A percentile compares a stretch with the other conserved stretches of the same genome.
These are phyloP conservation scores for Cepaea hortensis DNA, from an alignment of 2,888 invertebrate genomes.

Conservation along the genomic window DNA sequence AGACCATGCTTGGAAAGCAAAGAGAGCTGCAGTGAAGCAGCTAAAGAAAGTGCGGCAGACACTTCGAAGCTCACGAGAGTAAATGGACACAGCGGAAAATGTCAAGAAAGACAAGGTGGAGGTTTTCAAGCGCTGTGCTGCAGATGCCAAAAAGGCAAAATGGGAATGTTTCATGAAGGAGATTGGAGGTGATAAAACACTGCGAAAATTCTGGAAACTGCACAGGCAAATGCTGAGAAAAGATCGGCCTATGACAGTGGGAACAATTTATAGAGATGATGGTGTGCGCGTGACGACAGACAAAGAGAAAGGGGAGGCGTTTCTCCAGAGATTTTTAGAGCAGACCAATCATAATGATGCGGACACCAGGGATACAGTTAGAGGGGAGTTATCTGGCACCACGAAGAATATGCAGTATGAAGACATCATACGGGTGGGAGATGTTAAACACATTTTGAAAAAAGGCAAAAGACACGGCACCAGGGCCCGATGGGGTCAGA, in stretches of 20 bases:
- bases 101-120: conserved; percentile 27
- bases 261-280: conserved; percentile 9
- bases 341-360: neutral
- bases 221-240: too few relatives aligned
- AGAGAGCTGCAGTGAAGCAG: conserved; percentile 23
- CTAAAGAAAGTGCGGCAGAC: neutral
- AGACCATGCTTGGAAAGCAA: neutral
- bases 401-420: too few relatives aligned
- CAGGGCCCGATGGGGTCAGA: too few relatives aligned
- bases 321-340: neutral
- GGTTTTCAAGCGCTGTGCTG: neutral
- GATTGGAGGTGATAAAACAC: too few relatives aligned
- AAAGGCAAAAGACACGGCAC: too few relatives aligned
- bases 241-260: too few relatives aligned
- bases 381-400: neutral
- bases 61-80: too few relatives aligned
- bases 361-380: conserved; percentile 14
- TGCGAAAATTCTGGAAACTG: too few relatives aligned
- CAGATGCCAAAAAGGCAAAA: too few relatives aligned
- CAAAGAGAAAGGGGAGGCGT: neutral
- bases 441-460: too few relatives aligned
- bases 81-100: conserved; percentile 29
- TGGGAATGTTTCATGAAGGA: too few relatives aligned
- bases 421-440: too few relatives aligned
- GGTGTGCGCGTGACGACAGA: neutral